Evolutionary conservation across 2,797 vertebrate genomes (phyloP), one percentile per base, ranked within the genome.

Genomic region (Eutrigla gurnardus): DNA sequence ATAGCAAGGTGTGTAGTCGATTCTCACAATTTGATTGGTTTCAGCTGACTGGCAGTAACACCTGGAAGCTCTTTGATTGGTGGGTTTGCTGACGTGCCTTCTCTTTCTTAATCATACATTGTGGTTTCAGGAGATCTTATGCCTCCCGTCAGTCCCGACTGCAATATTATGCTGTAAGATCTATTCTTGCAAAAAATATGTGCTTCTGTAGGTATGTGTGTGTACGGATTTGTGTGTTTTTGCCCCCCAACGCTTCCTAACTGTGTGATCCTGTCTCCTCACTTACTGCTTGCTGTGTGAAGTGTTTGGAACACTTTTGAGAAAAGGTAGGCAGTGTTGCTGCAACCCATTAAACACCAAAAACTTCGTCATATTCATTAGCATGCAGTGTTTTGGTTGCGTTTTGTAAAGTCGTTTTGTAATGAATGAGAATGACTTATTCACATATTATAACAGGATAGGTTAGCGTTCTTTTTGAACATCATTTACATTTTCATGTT

Each of bases 291-390:
- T 90, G 91, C 93, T 94, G 86, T 95, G 88, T 94, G 90, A 94
- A 95, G 94, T 93, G 90, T 95, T 85, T 96, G 95, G 94, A 94
- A 89, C 85, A 91, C 91, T 93, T 93, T 95, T 94, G 93, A 94
- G 87, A 93, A 91, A 94, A 96, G 94, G 93, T 95, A 95, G 95
- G 95, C 89, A 85, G 88, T 79, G 77, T 78, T 59, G 81, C 83
- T 84, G 80, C 73, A 80, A 83, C 50, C 61, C 61, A 78, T 86
- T 86, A 90, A 87, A 89, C 84, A 81, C 61, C 62, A 67, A 32
- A 65, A 70, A 76, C 69, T 6, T 79, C n/a, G 73, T 62, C 61
- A 70, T 67, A 55, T 63, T 89, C 80, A 87, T 90, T 76, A 78
- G 80, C 83, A 90, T 88, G 81, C 70, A 73, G 59, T 83, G 74